Conservation (phyloP, 2,797 vertebrate species). For the Sternarchorhynchus goeldii region DNA sequence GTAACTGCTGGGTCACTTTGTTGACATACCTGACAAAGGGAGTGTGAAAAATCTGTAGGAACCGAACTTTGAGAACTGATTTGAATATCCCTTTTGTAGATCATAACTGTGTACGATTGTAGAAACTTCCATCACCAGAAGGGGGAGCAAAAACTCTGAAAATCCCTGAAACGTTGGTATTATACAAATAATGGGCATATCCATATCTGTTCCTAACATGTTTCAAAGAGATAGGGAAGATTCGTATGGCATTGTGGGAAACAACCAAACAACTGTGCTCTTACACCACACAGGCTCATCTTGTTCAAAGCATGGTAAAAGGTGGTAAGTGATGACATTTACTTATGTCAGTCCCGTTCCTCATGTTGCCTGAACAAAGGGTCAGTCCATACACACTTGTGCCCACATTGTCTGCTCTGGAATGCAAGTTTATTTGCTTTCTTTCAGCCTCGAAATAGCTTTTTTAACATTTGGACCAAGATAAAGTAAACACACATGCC, state of each 20-base stretch:
- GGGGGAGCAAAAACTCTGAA: constrained; percentile 52
- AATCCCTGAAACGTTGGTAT: background rate
- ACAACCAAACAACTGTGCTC: background rate
- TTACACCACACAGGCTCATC: constrained; percentile 21
- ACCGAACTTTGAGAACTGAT: no score
- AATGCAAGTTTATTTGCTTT: constrained; percentile 74
- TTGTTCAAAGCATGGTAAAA: constrained; percentile 35
- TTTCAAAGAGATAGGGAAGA: background rate
- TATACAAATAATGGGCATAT: constrained; percentile 1
- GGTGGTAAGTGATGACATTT: constrained; percentile 47
- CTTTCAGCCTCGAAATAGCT: constrained; percentile 69
- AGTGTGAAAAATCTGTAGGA: no score
- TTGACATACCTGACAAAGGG: no score
- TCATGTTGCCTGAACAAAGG: constrained; percentile 45
- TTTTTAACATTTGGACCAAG: constrained; percentile 68
- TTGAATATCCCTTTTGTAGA: no score
- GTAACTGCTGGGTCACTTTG: no score
- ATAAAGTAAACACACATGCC: constrained; percentile 73
- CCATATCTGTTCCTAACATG: background rate
- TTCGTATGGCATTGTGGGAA: constrained; percentile 28
- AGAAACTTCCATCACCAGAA: constrained; percentile 37
- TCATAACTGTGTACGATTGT: background rate
- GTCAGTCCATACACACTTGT: constrained; percentile 45
- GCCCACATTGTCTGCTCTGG: constrained; percentile 66
- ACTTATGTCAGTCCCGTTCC: constrained; percentile 33